A percentile compares a stretch with the other conserved stretches of the same genome.
Evolutionary conservation across 1,140 invertebrate genomes (phyloP).

Genomic region (Glomeris maerens): DNA sequence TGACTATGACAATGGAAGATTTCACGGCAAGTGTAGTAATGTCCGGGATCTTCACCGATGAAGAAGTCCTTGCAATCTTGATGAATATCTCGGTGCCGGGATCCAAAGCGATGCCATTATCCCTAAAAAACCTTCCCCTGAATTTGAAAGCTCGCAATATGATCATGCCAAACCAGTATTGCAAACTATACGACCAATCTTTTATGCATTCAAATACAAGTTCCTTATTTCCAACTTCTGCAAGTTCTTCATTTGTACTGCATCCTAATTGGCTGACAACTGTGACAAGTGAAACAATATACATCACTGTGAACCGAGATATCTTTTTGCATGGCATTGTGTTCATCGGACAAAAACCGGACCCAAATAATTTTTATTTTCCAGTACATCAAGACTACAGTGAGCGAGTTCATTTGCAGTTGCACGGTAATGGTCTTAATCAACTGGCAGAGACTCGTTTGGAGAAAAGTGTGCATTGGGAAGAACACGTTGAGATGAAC

Average conservation of each 20-base stretch:
- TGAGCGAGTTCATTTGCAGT: neutral
- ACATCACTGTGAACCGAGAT: slow-evolving; percentile 56
- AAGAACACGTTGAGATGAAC: slow-evolving; percentile 7
- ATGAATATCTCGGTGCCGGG: slow-evolving; percentile 59
- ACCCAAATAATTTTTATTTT: no score
- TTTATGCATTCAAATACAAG: slow-evolving; percentile 22
- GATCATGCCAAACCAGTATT: slow-evolving; percentile 8
- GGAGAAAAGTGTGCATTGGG: slow-evolving; percentile 1
- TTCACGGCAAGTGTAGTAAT: slow-evolving; percentile 61
- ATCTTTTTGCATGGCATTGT: slow-evolving; percentile 51
- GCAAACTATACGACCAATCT: slow-evolving; percentile 1
- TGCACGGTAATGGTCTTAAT: neutral
- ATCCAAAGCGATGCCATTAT: slow-evolving; percentile 46
- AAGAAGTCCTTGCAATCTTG: slow-evolving; percentile 61
- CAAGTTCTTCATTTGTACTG: no score
- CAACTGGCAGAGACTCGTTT: slow-evolving; percentile 7
- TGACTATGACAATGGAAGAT: slow-evolving; percentile 57
- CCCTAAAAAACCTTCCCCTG: slow-evolving; percentile 33
- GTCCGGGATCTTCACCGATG: slow-evolving; percentile 48
- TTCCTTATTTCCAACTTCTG: slow-evolving; percentile 31
- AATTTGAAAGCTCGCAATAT: neutral
- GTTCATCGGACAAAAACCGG: slow-evolving; percentile 10
- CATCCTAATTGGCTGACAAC: no score
- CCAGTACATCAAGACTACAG: neutral
- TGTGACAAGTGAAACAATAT: slow-evolving; percentile 43